phyloP scores from a whole-genome alignment of 2,888 invertebrate genomes.

The Agrochola lota region DNA sequence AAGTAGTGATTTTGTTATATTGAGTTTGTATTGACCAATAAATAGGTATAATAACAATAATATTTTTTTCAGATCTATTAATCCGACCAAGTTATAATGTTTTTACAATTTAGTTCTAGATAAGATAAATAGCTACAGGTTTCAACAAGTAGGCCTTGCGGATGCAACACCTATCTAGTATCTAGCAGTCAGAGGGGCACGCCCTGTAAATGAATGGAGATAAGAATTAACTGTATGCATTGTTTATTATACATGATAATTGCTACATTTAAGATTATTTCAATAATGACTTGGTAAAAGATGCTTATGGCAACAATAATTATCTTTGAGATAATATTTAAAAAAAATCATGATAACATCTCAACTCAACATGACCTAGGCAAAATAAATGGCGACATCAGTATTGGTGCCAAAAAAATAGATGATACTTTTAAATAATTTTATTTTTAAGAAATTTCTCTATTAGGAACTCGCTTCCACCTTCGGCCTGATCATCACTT shows the following conservation, averaged over 20 bases:
- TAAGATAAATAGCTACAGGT: conserved; percentile 30
- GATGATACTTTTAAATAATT: neutral
- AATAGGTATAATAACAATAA: neutral
- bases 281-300: conserved; percentile 2
- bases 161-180: conserved; percentile 17
- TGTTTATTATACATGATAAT: conserved; percentile 33
- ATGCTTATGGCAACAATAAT: neutral
- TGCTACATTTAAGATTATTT: conserved; percentile 14
- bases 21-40: neutral
- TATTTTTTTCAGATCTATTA: neutral
- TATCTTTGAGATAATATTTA: conserved; percentile 6
- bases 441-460: neutral
- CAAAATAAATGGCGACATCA: neutral
- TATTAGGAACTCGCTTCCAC: neutral
- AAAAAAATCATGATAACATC: conserved; percentile 2
- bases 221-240: conserved; percentile 32
- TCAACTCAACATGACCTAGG: neutral
- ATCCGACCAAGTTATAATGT: neutral
- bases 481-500: too few relatives aligned
- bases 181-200: conserved; percentile 31
- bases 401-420: neutral
- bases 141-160: conserved; percentile 27
- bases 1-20: neutral
- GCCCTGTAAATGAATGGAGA: conserved; percentile 31
- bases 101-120: conserved; percentile 13